Evolutionary conservation across 2,888 invertebrate species (phyloP).

Genomic region (Drosophila multiciliata): DNA sequence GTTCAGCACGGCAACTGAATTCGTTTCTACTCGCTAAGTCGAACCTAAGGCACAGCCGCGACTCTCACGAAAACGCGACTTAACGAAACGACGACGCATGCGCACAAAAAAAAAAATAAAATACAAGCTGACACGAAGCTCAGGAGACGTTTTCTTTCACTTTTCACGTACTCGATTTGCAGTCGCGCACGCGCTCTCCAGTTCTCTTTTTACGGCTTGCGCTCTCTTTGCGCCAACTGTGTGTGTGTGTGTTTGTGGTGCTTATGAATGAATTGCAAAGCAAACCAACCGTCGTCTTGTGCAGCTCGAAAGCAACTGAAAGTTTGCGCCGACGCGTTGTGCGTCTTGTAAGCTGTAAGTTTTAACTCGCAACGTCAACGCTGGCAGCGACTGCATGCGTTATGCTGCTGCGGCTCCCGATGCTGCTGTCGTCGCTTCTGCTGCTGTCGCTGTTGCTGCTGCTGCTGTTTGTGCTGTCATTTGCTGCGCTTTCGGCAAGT

Average conservation of each 20-base stretch:
- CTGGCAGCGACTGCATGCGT: conserved; percentile 41
- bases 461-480: conserved; percentile 24
- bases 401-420: conserved; percentile 19
- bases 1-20: conserved; percentile 63
- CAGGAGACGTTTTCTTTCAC: conserved; percentile 63
- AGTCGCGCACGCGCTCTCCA: conserved; percentile 17
- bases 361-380: conserved; percentile 19
- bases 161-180: conserved; percentile 52
- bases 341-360: conserved; percentile 72
- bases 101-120: conserved; percentile 7
- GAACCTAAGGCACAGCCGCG: conserved; percentile 49
- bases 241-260: conserved; percentile 5
- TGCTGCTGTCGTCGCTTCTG: conserved; percentile 15
- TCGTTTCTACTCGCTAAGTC: conserved; percentile 31
- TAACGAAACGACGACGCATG: conserved; percentile 25
- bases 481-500: conserved; percentile 76
- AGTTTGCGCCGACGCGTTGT: conserved; percentile 60
- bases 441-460: conserved; percentile 12
- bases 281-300: conserved; percentile 67
- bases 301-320: conserved; percentile 78
- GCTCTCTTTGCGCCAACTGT: conserved; percentile 18
- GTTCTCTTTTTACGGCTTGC: conserved; percentile 5
- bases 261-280: conserved; percentile 2
- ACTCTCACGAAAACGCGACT: conserved; percentile 26
- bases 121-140: conserved; percentile 5